A percentile compares a stretch with the other conserved stretches of the same genome.
phyloP scores from a whole-genome alignment of 2,113 vertebrate species.

The Dryoscopus gambensis region DNA sequence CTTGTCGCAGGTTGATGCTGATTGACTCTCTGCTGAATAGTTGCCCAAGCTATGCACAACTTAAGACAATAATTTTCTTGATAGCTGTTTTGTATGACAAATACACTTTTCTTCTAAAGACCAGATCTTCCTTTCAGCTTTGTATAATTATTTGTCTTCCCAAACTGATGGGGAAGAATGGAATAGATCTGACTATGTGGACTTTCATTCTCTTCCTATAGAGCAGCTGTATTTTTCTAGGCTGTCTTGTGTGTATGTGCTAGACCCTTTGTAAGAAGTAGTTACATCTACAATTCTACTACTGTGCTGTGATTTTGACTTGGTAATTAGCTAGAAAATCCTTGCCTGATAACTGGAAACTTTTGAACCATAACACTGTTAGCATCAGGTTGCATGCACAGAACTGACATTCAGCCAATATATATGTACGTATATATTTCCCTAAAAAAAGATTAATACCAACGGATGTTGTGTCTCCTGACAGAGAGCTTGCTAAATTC shows the following conservation, averaged over 20 bases:
- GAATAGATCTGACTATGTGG: background rate
- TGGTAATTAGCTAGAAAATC: background rate
- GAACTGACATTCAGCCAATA: background rate
- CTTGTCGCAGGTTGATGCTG: constrained; percentile 64
- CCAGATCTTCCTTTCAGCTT: constrained; percentile 45
- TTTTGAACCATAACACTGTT: background rate
- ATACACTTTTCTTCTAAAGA: constrained; percentile 47
- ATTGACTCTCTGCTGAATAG: constrained; percentile 58
- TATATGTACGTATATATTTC: background rate
- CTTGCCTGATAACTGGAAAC: background rate
- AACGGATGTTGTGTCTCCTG: background rate
- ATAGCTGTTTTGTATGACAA: constrained; percentile 51
- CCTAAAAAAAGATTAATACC: background rate
- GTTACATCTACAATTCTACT: background rate
- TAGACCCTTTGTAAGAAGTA: background rate
- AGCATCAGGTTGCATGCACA: background rate
- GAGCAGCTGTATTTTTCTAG: constrained; percentile 31
- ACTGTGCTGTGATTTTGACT: background rate
- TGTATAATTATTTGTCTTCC: constrained; percentile 48
- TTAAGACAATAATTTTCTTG: constrained; percentile 65
- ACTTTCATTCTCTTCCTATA: constrained; percentile 1
- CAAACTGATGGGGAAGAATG: constrained; percentile 46
- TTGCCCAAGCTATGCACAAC: background rate
- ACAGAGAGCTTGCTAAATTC: background rate
- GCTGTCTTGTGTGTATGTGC: background rate